Evolutionary conservation across 2,797 vertebrate genomes (phyloP).

Genomic region (Choloepus didactylus): DNA sequence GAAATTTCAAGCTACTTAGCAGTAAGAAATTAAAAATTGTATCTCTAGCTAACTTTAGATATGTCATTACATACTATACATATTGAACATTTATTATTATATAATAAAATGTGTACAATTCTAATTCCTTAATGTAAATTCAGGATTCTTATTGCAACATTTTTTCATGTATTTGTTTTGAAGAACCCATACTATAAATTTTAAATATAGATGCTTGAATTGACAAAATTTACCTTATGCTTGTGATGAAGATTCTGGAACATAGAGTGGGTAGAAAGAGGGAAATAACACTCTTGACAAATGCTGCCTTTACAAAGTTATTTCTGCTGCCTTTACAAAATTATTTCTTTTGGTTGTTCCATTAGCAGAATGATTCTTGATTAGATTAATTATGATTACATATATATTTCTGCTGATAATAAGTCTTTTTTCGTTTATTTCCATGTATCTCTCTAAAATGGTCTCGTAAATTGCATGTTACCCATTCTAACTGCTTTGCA

Average conservation of each 20-base stretch:
- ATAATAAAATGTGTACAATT: not conserved
- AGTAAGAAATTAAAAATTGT: not conserved
- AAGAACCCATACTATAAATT: not conserved
- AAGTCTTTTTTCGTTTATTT: not conserved
- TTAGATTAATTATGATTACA: not conserved
- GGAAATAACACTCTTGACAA: not conserved
- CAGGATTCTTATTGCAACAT: not conserved
- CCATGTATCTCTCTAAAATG: not conserved
- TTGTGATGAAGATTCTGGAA: not conserved
- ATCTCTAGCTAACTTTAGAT: slow-evolving; percentile 6
- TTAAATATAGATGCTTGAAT: not conserved
- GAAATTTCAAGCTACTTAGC: not conserved
- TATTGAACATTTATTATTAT: not conserved
- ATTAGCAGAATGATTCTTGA: not conserved
- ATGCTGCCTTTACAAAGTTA: not conserved
- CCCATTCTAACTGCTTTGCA: not conserved
- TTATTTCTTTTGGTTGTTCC: not conserved
- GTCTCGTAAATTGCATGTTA: not conserved
- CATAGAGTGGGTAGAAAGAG: not conserved
- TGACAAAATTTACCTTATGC: not conserved
- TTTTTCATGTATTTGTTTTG: not conserved
- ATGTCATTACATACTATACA: not conserved
- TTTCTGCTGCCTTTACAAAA: not conserved
- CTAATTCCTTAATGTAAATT: not conserved
- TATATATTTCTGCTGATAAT: not conserved